phyloP scores from a whole-genome alignment of 2,888 invertebrate species.

The Drosophila quasianomalipes region DNA sequence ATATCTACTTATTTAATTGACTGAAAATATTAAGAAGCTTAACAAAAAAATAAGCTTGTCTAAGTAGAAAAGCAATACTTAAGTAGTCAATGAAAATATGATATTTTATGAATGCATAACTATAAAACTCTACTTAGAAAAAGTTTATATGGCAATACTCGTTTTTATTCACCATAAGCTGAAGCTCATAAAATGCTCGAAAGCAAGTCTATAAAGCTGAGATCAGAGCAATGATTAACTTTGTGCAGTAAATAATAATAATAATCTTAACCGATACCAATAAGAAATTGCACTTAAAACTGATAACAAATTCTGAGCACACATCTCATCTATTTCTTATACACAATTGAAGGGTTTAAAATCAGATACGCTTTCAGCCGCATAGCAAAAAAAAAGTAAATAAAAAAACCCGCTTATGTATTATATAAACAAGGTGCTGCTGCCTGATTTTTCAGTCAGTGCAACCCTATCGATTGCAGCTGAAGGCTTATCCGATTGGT shows the following conservation, averaged over 20 bases:
- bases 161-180: not conserved
- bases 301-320: not conserved
- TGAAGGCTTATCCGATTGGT: slow-evolving; percentile 51
- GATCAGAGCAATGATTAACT: not conserved
- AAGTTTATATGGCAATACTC: not conserved
- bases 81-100: not conserved
- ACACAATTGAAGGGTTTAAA: not conserved
- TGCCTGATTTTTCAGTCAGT: slow-evolving; percentile 30
- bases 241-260: not conserved
- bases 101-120: not conserved
- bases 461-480: slow-evolving; percentile 21
- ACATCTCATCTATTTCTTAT: not conserved
- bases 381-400: not conserved
- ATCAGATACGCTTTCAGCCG: not conserved
- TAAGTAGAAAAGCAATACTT: not conserved
- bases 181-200: not conserved
- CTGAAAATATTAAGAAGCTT: no score
- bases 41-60: not conserved
- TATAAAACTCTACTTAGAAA: not conserved
- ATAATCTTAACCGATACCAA: not conserved
- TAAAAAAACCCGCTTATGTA: not conserved
- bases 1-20: not conserved
- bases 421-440: slow-evolving; percentile 17
- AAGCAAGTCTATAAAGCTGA: not conserved
- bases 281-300: not conserved